These are phyloP conservation scores for Neuroterus valhalla DNA, from an alignment of 1,140 invertebrate genomes.

Conservation along the genomic window DNA sequence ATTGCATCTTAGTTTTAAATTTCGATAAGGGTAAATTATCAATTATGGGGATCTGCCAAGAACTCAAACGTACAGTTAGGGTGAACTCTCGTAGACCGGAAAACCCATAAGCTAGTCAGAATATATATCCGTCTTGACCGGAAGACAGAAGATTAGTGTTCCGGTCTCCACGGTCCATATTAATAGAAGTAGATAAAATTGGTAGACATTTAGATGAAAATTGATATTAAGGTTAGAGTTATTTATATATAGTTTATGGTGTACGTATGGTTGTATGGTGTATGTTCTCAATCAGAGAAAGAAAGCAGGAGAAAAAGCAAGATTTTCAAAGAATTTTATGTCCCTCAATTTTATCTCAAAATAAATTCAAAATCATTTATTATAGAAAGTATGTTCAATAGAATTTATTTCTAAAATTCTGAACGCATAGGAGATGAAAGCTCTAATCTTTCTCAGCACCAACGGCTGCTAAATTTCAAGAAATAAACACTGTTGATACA, in stretches of 20 bases:
- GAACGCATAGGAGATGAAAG: too few species aligned
- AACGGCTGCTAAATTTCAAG: too few species aligned
- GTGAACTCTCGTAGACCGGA: conserved; percentile 20
- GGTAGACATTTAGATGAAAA: conserved; percentile 20
- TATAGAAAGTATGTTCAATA: too few species aligned
- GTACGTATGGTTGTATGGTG: too few species aligned
- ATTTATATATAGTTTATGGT: not conserved
- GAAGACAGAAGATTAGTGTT: conserved; percentile 26
- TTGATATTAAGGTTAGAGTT: not conserved
- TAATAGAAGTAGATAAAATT: conserved; percentile 5
- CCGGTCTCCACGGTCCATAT: conserved; percentile 26
- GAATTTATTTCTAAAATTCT: too few species aligned
- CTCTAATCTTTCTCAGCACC: too few species aligned
- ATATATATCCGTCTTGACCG: conserved; percentile 29
- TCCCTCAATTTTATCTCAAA: too few species aligned
- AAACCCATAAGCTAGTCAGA: conserved; percentile 26
- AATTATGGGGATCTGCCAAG: conserved; percentile 27
- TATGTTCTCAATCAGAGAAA: too few species aligned
- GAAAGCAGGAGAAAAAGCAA: too few species aligned
- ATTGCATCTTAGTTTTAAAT: not conserved
- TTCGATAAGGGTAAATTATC: conserved; percentile 9
- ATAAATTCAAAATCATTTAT: too few species aligned
- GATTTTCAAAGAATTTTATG: too few species aligned
- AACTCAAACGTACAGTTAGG: conserved; percentile 22
- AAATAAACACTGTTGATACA: not conserved